These are phyloP conservation scores for Mesitornis unicolor DNA, from an alignment of 2,113 vertebrate genomes.

Conservation along the genomic window DNA sequence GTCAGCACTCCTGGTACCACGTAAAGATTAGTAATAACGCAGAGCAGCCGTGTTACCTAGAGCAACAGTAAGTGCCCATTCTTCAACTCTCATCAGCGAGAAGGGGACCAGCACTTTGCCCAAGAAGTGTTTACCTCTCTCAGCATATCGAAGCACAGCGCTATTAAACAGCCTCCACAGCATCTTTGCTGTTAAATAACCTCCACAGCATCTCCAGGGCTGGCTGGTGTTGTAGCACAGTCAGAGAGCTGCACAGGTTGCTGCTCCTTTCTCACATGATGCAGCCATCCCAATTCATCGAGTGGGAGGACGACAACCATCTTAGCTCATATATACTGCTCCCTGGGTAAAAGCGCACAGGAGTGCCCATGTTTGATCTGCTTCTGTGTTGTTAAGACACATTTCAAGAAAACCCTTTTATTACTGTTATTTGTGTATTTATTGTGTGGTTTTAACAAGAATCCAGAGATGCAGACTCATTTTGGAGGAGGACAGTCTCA, in stretches of 20 bases:
- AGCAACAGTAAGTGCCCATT: neutral
- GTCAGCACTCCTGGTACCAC: neutral
- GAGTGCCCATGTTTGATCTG: neutral
- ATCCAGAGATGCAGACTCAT: neutral
- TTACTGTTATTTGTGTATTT: neutral
- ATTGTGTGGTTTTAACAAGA: neutral
- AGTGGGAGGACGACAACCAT: fast-evolving
- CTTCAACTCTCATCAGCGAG: neutral
- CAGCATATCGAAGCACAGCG: neutral
- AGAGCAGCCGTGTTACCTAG: neutral
- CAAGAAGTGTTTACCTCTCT: neutral
- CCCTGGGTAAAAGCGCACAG: neutral
- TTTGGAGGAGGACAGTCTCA: neutral
- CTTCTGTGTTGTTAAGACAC: neutral
- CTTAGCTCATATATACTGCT: fast-evolving
- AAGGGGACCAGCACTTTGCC: neutral
- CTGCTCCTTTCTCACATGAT: neutral
- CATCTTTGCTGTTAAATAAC: neutral
- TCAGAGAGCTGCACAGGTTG: neutral
- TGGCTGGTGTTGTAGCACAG: neutral
- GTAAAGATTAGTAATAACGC: neutral
- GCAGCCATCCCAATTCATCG: neutral
- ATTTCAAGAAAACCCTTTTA: neutral
- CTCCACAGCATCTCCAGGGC: neutral
- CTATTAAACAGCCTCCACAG: neutral